Evolutionary conservation across 2,888 invertebrate genomes (phyloP), one percentile per base, ranked within the genome.

Genomic region (Drosophila greeni): DNA sequence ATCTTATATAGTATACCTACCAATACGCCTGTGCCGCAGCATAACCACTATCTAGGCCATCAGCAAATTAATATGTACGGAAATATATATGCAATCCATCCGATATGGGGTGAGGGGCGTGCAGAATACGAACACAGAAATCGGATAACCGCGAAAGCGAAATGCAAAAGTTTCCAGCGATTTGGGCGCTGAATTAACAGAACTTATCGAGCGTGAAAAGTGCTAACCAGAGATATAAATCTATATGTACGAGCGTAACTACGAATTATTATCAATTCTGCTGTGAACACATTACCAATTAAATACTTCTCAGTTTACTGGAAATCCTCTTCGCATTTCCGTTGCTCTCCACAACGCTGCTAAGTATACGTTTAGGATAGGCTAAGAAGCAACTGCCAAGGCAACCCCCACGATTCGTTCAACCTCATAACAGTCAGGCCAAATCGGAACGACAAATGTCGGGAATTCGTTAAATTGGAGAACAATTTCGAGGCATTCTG

Each of bases 1-100:
- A 49, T 61, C 61, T 64, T 64, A 61, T 20, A 33, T 42, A 64
- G 60, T 75, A 67, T 56, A 55, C 34, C 72, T 54, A 77, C 78
- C 78, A 61, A 66, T 73, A 78, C 70, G 75, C 75, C 78, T 66
- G 75, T 69, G 72, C 76, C 65, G 65, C 57, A 43, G 43, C 68
- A 67, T 51, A 68, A 39, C 49, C 43, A 77, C 65, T 66, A 78
- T 67, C 74, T 82, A 79, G 78, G 84, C 74, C 75, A 78, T 45
- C 78, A 75, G 79, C 82, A 83, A 79, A 70, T 78, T 75, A 83
- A 57, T 39, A 73, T 36, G 53, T 49, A 51, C 47, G 54, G 53
- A 52, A 52, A 36, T 26, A 71, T 34, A 53, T 31, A 54, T 61
- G 53, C 43, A 57, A 56, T 47, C 47, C 51, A 61, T 61, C 39